Evolutionary conservation across 2,888 invertebrate species (phyloP).

Genomic region (Ariolimax columbianus): DNA sequence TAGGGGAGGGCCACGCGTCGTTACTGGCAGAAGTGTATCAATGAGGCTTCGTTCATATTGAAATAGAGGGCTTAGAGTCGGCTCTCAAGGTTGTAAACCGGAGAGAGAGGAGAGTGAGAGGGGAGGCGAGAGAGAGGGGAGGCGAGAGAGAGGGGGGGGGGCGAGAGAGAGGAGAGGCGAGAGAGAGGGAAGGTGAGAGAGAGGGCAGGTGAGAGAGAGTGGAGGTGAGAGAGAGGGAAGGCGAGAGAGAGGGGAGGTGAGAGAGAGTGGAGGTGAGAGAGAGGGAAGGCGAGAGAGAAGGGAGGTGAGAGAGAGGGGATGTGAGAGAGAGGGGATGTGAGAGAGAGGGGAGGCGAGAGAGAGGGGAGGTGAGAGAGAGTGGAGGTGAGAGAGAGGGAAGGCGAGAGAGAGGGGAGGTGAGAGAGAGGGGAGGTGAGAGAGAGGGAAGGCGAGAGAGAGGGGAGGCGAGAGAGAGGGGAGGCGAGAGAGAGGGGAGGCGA

Average conservation of each 20-base stretch:
- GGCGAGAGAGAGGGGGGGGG: neutral
- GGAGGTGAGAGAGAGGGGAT: neutral
- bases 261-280: neutral
- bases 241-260: neutral
- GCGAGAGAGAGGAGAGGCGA: neutral
- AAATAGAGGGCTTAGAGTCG: too few species aligned
- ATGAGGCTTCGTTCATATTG: too few species aligned
- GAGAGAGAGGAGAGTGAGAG: neutral
- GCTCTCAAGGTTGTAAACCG: too few species aligned
- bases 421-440: neutral
- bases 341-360: constrained; percentile 10
- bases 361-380: constrained; percentile 9
- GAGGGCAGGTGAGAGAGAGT: too few species aligned
- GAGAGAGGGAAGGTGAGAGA: neutral
- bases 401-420: neutral
- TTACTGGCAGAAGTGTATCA: too few species aligned
- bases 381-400: neutral
- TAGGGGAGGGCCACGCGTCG: too few species aligned
- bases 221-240: neutral
- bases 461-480: neutral
- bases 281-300: neutral
- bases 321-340: neutral
- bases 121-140: neutral
- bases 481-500: neutral
- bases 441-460: neutral